phyloP scores from a whole-genome alignment of 2,888 invertebrate genomes.

The Troglohyphantes excavatus region DNA sequence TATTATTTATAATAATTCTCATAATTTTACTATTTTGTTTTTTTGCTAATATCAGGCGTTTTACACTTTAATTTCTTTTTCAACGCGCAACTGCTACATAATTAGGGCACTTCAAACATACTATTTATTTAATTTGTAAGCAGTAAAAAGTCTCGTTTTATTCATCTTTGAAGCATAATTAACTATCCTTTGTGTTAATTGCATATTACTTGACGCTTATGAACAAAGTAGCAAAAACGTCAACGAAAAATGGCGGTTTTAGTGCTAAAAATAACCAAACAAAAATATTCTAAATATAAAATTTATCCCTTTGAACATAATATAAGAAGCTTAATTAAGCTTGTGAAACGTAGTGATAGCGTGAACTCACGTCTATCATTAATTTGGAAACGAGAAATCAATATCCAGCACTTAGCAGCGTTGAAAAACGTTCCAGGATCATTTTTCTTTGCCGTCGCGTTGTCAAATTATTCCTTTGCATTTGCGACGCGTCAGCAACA shows the following conservation, averaged over 20 bases:
- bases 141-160: too few species aligned
- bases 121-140: too few species aligned
- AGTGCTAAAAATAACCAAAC: not conserved
- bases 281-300: not conserved
- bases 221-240: not conserved
- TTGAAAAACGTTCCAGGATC: not conserved
- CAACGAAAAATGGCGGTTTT: not conserved
- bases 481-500: not conserved
- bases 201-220: not conserved
- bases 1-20: too few species aligned
- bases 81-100: too few species aligned
- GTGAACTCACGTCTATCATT: not conserved
- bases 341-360: not conserved
- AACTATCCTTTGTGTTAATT: not conserved
- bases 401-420: not conserved
- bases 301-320: not conserved
- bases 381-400: not conserved
- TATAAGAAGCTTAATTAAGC: slow-evolving; percentile 3
- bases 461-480: not conserved
- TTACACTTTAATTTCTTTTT: too few species aligned
- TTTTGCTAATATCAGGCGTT: too few species aligned
- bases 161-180: too few species aligned
- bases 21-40: too few species aligned
- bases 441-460: not conserved
- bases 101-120: too few species aligned